These are phyloP conservation scores for Felis chaus DNA, from an alignment of 2,113 vertebrate genomes.

Conservation along the genomic window DNA sequence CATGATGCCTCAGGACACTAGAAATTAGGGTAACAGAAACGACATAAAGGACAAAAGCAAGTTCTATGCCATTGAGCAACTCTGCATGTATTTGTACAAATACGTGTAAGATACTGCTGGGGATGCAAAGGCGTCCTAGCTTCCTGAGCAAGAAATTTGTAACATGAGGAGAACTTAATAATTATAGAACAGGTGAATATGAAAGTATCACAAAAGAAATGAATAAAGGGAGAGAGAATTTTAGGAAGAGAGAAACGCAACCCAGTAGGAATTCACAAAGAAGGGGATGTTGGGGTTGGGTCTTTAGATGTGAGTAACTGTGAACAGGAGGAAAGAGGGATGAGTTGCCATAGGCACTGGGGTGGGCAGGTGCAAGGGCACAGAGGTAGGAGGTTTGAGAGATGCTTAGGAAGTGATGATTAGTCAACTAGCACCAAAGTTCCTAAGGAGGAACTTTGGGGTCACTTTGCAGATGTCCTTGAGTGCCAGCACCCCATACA, in stretches of 20 bases:
- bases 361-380: not conserved
- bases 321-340: not conserved
- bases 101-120: not conserved
- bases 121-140: not conserved
- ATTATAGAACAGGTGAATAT: not conserved
- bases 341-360: accelerated
- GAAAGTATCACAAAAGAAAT: not conserved
- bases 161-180: not conserved
- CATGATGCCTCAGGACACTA: not conserved
- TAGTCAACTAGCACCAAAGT: too few species aligned
- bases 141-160: not conserved
- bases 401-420: not conserved
- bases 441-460: not conserved
- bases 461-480: not conserved
- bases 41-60: not conserved
- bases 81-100: not conserved
- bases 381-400: too few species aligned
- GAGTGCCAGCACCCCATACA: not conserved
- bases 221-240: not conserved
- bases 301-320: not conserved
- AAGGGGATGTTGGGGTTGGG: not conserved
- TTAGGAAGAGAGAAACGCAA: not conserved
- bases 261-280: not conserved
- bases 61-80: not conserved
- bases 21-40: not conserved